Evolutionary conservation across 2,888 invertebrate genomes (phyloP).

Genomic region (Drosophila merina): DNA sequence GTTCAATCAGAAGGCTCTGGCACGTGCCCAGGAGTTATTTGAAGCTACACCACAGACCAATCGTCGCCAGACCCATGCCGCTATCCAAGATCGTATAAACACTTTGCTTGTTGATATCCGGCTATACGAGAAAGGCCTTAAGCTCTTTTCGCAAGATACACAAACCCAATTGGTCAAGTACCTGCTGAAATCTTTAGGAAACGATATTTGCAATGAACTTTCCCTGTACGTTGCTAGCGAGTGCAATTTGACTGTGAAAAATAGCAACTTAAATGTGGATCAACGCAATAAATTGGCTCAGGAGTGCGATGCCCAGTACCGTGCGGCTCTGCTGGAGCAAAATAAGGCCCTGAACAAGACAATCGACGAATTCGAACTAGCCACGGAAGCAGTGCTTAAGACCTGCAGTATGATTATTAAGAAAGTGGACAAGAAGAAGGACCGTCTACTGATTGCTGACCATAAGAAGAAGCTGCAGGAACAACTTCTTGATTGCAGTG

Average conservation of each 20-base stretch:
- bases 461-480: slow-evolving; percentile 93
- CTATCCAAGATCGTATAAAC: slow-evolving; percentile 93
- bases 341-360: slow-evolving; percentile 89
- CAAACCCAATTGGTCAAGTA: slow-evolving; percentile 91
- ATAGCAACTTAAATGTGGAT: slow-evolving; percentile 85
- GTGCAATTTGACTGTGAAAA: slow-evolving; percentile 87
- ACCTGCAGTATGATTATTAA: slow-evolving; percentile 92
- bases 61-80: slow-evolving; percentile 91
- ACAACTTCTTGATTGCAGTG: slow-evolving; percentile 89
- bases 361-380: slow-evolving; percentile 91
- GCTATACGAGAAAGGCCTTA: slow-evolving; percentile 92
- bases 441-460: slow-evolving; percentile 89
- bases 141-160: slow-evolving; percentile 86
- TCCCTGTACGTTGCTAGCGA: slow-evolving; percentile 91
- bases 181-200: slow-evolving; percentile 92
- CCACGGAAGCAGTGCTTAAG: slow-evolving; percentile 89
- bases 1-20: slow-evolving; percentile 88
- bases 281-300: slow-evolving; percentile 89
- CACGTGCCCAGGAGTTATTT: slow-evolving; percentile 89
- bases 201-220: slow-evolving; percentile 92
- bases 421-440: slow-evolving; percentile 95
- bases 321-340: slow-evolving; percentile 87
- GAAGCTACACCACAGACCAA: slow-evolving; percentile 90
- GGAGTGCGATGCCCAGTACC: slow-evolving; percentile 88
- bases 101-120: slow-evolving; percentile 90